Evolutionary conservation across 2,797 vertebrate species (phyloP).

Genomic region (Chlorospingus semifuscus): DNA sequence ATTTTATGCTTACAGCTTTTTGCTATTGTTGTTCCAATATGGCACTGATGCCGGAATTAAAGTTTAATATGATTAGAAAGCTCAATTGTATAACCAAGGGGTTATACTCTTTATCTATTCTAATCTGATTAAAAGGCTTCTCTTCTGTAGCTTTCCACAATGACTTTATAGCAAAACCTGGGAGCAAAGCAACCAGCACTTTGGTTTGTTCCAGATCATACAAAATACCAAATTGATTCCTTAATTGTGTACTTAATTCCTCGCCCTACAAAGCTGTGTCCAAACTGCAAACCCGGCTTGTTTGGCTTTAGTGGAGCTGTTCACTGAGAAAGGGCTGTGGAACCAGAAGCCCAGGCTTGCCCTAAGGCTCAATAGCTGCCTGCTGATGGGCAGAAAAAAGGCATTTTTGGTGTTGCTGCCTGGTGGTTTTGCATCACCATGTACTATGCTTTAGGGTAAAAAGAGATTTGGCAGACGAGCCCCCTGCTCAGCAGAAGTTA

Average conservation of each 20-base stretch:
- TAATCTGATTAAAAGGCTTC: conserved; percentile 69
- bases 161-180: conserved; percentile 39
- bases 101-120: conserved; percentile 62
- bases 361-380: not conserved
- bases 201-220: not conserved
- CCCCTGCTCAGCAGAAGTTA: not conserved
- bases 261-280: not conserved
- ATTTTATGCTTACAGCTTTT: conserved; percentile 56
- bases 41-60: conserved; percentile 45
- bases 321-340: not conserved
- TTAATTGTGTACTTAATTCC: not conserved
- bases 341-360: accelerated
- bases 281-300: accelerated
- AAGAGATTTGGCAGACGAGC: not conserved
- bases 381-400: not conserved
- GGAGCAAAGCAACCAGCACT: conserved; percentile 17
- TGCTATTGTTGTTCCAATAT: conserved; percentile 54
- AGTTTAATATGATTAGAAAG: conserved; percentile 67
- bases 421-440: not conserved
- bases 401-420: not conserved
- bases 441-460: not conserved
- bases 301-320: not conserved
- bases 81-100: conserved; percentile 61
- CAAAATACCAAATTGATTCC: not conserved
- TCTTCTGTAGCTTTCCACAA: conserved; percentile 42